Base-by-base conservation (phyloP, 2,888 invertebrate genomes). In the Microchrysa polita region DNA sequence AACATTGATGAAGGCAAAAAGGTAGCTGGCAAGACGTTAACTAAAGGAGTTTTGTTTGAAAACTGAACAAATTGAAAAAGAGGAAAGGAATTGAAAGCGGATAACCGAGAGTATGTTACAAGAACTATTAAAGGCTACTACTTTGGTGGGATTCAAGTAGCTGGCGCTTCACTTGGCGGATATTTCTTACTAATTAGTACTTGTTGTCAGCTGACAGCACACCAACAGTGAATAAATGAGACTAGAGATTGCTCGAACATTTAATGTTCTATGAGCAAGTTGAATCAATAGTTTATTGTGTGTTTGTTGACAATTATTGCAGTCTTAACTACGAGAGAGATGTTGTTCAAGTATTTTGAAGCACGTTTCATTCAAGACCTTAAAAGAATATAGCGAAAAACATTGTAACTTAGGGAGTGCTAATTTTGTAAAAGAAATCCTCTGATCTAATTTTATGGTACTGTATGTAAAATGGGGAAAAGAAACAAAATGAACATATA, bases 141-240 rank as follows among this genome's bases (percentile, higher is more conserved):
- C 63, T 55, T 61, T 34, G 74, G 75, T 57, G 74, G 75, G 72
- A 75, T 69, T 34, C 44, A 27, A 61, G 23, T 61, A 69, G 72
- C 67, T 75, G 74, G 75, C 74, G 75, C 75, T 75, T 75, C 63
- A 75, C 67, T 74, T 60, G 60, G 73, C 74, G 72, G 63, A 69
- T 60, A 73, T 73, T 73, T 75, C 61, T 67, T 61, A 72, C 75
- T 75, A 75, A 75, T 75, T 75, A 75, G 75, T 73, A 55, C 75
- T 72, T 75, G 75, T 75, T 72, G 52, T 23, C 27, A 23, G 60
- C 27, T 57, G 69, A 69, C 57, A 57, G 57, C 57, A 34, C 27
- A 20, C 20, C 12, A 55, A 23, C 22, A 55, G 69, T 65, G 48
- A 65, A 14, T 65, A 20, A 69, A 57, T 57, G 34, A 34, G 69